Base-by-base conservation (phyloP, 2,888 invertebrate genomes). In the Melinaea marsaeus region DNA sequence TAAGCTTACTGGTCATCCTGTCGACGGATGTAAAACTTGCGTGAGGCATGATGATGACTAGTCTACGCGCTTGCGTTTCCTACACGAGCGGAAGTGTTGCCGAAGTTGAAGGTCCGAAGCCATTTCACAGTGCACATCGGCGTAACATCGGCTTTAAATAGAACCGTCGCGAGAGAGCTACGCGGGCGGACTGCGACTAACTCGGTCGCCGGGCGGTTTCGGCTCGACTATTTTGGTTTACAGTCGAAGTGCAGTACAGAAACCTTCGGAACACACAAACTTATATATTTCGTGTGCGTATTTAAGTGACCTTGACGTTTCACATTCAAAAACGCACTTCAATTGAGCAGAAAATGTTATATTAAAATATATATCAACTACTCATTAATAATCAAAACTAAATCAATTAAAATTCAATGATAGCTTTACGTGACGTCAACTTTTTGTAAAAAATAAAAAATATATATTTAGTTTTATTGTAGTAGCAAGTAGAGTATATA, bases 211-310 rank as follows among this genome's bases (percentile, higher is more conserved):
- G 87, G 86, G 88, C 85, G 79, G 83, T 77, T 78, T 79, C 76
- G 79, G 78, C 86, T 80, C 74, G 85, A 90, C 90, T 90, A 90
- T 90, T 90, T 90, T 90, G 75, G 90, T 89, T 88, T 88, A 86
- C 84, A 84, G 87, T 88, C 88, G 89, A 88, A 89, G 88, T 90
- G 88, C 89, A 88, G 79, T 79, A 78, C 76, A 81, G 81, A 85
- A 86, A 88, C 88, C 88, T 88, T 88, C 86, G 83, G 77, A 77
- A 79, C 70, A 60, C 46, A 61, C 57, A 57, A 33, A 58, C 62
- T 37, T 48, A 46, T 48, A 54, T 63, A 55, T 56, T 60, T 35
- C 63, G 56, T 51, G 45, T 58, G 55, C 61, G 61, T 47, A 58
- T 58, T 54, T 37, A 45, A 45, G 34, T 57, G n/a, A 64, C 64